Evolutionary conservation across 2,888 invertebrate genomes (phyloP), one percentile per base, ranked within the genome.

Genomic region (Hetaerina titia): DNA sequence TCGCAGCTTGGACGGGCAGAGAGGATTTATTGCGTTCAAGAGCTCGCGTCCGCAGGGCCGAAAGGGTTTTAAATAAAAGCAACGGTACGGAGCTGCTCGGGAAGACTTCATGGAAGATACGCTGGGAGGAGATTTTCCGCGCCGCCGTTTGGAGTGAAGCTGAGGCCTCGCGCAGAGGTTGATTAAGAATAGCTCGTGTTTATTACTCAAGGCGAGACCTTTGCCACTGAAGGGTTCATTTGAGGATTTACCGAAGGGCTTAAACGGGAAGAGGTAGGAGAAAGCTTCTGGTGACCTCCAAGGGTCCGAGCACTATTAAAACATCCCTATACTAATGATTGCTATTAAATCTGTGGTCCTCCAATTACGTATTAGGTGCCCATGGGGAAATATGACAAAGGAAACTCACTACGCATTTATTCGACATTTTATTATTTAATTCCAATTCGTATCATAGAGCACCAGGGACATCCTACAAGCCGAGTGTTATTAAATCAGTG

Each of bases 171-270:
- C 74, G 25, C 25, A 25, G 31, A 81, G 81, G 25, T 31, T n/a
- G 81, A 31, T 81, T 81, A 81, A 81, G 81, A 81, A 81, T 81
- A 81, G 81, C 25, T 13, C 31, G 31, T 81, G 81, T 81, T 81
- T 81, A 81, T n/a, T 31, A 31, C 31, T 81, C 69, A 31, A 8
- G 19, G 7, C 17, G 69, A 17, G 69, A 19, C 69, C 69, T 69
- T 1, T 17, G 69, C 22, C 22, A 19, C 22, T 5, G 22, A 22
- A 22, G 69, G 22, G 69, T 60, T 15, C 7, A 69, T 69, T 22
- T 60, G 15, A 69, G 7, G 69, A 69, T 15, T 60, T 8, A 19
- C 17, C 22, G 19, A 69, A 69, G 15, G 17, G 19, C 19, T 69
- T 69, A 69, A 69, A 69, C 1, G 69, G 69, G 69, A 17, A 45